A percentile compares a stretch with the other conserved stretches of the same genome.
These are phyloP conservation scores for Bradypodion ventrale DNA, from an alignment of 2,797 vertebrate species.

Conservation along the genomic window DNA sequence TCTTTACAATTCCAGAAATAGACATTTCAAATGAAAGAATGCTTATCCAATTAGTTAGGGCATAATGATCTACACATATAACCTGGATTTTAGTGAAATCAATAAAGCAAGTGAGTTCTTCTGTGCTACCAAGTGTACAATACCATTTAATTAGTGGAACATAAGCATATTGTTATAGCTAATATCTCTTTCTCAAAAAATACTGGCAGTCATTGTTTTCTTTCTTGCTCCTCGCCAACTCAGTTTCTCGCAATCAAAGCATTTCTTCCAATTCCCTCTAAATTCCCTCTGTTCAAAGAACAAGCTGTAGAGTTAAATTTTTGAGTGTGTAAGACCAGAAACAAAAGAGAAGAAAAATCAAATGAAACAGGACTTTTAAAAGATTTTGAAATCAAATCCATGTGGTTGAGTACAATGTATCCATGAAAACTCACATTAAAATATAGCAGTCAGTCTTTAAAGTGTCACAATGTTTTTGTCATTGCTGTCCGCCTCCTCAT, in stretches of 20 bases:
- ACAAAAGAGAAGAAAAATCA: background rate
- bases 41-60: background rate
- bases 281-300: background rate
- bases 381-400: too few species aligned
- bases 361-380: too few species aligned
- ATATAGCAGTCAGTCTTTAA: too few species aligned
- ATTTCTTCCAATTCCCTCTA: background rate
- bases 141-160: background rate
- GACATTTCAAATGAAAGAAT: background rate
- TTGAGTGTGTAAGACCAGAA: background rate
- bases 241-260: background rate
- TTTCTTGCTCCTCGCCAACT: background rate
- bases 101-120: background rate
- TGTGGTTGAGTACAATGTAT: too few species aligned
- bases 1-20: conserved; percentile 6
- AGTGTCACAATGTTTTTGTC: too few species aligned
- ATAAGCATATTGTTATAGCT: background rate
- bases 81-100: background rate
- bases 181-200: background rate
- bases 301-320: background rate
- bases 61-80: background rate
- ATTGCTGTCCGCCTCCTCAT: too few species aligned
- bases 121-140: background rate
- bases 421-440: too few species aligned
- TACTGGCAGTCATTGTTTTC: background rate